Conservation (phyloP, 2,113 vertebrate genomes). For the Dinomys branickii region DNA sequence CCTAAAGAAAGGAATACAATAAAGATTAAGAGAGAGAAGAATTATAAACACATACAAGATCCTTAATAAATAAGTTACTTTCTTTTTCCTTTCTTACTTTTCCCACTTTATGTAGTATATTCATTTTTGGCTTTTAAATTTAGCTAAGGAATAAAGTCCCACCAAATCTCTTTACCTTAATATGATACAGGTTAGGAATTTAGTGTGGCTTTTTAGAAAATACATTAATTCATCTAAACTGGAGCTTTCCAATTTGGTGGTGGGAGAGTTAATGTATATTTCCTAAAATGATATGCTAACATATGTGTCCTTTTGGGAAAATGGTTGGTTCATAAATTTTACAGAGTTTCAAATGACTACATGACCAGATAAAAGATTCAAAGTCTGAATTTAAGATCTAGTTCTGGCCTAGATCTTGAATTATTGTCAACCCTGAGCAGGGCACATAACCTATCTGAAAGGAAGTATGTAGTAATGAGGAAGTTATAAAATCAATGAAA, state of each 20-base stretch:
- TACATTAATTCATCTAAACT: neutral
- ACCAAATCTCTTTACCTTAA: neutral
- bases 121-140: neutral
- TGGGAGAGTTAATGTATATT: neutral
- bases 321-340: neutral
- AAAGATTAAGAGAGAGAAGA: neutral
- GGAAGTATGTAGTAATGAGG: neutral
- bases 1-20: neutral
- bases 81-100: neutral
- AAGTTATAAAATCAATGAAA: neutral
- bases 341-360: constrained; percentile 3
- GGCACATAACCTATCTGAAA: neutral
- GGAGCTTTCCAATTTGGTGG: neutral
- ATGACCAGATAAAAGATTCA: neutral
- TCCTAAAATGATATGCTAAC: neutral
- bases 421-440: neutral
- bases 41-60: neutral
- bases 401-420: neutral
- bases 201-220: neutral
- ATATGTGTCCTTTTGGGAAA: neutral
- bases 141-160: neutral
- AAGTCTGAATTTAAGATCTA: neutral
- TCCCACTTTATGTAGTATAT: neutral
- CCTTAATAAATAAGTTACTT: neutral
- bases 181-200: neutral